Conservation (phyloP, 2,888 invertebrate species). For the Eupelmus urozonus region DNA sequence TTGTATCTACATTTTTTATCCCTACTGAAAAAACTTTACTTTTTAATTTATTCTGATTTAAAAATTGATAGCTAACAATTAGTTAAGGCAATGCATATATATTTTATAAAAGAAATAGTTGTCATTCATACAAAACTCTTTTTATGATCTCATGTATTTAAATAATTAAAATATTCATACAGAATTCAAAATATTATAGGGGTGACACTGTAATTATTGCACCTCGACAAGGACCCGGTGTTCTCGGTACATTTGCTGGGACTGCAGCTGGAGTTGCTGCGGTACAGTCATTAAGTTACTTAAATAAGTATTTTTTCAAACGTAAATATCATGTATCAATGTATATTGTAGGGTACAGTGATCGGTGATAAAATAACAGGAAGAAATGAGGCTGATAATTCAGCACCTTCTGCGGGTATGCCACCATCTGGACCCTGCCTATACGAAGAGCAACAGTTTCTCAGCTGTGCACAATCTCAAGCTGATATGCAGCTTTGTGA, state of each 20-base stretch:
- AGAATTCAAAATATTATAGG: constrained; percentile 49
- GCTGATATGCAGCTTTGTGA: constrained; percentile 60
- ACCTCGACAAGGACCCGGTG: constrained; percentile 61
- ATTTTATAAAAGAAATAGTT: constrained; percentile 6
- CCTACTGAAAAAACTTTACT: no score
- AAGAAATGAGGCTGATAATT: constrained; percentile 50
- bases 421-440: constrained; percentile 57
- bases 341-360: constrained; percentile 52
- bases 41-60: no score
- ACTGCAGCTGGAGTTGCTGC: constrained; percentile 65
- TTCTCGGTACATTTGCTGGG: constrained; percentile 63
- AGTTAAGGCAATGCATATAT: not conserved
- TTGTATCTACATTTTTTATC: no score
- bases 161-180: constrained; percentile 7
- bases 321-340: constrained; percentile 5
- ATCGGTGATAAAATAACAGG: constrained; percentile 63
- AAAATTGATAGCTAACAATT: no score
- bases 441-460: constrained; percentile 59
- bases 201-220: constrained; percentile 60
- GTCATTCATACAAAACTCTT: constrained; percentile 35
- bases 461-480: constrained; percentile 59
- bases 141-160: constrained; percentile 19
- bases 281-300: constrained; percentile 55
- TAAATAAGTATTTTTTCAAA: constrained; percentile 1
- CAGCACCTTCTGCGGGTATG: constrained; percentile 10